Evolutionary conservation across 1,140 invertebrate species (phyloP).

Genomic region (Macrostomum lignano): DNA sequence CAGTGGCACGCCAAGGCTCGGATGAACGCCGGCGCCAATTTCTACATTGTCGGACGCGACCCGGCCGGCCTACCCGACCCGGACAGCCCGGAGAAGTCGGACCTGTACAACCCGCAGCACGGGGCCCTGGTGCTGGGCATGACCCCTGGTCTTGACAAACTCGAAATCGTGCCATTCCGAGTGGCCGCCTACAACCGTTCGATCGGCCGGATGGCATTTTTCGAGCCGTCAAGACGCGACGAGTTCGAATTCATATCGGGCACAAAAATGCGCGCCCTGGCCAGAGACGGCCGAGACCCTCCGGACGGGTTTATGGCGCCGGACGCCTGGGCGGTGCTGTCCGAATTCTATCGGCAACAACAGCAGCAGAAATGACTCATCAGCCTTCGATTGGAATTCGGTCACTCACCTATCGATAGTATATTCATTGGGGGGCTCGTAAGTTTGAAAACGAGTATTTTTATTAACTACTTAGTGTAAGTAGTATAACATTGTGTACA

Average conservation of each 20-base stretch:
- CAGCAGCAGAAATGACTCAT: too few relatives aligned
- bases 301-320: constrained; percentile 89
- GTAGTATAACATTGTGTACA: too few relatives aligned
- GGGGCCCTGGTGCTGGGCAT: too few relatives aligned
- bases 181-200: constrained; percentile 80
- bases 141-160: constrained; percentile 55
- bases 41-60: constrained; percentile 93
- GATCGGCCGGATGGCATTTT: constrained; percentile 61
- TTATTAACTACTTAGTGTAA: too few relatives aligned
- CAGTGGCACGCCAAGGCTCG: constrained; percentile 95
- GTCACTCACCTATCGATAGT: too few relatives aligned
- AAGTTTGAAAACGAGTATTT: too few relatives aligned
- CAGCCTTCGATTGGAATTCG: too few relatives aligned
- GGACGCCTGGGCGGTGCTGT: constrained; percentile 63
- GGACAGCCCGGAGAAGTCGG: constrained; percentile 40
- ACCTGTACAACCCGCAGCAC: constrained; percentile 72
- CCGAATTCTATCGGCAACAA: constrained; percentile 60
- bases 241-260: constrained; percentile 95
- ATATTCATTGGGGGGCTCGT: too few relatives aligned
- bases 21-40: constrained; percentile 77
- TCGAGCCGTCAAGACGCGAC: constrained; percentile 43
- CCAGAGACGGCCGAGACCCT: constrained; percentile 47
- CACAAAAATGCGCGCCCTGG: constrained; percentile 67
- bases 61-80: constrained; percentile 89
- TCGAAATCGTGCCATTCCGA: constrained; percentile 87